These are phyloP conservation scores for Gastrophryne carolinensis DNA, from an alignment of 2,797 vertebrate species.

Conservation along the genomic window DNA sequence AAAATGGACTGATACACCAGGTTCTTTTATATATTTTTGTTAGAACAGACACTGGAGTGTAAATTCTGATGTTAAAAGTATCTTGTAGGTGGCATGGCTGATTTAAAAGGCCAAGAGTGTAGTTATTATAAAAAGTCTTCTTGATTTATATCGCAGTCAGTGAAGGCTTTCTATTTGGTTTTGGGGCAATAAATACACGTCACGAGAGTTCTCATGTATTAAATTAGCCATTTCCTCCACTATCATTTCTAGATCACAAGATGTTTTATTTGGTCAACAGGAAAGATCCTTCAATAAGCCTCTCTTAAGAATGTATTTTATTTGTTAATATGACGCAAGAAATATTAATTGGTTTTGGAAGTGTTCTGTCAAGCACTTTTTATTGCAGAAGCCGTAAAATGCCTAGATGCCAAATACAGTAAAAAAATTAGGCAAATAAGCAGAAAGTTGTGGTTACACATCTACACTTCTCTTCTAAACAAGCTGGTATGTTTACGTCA, in stretches of 20 bases:
- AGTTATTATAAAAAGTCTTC: not conserved
- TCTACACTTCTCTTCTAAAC: no score
- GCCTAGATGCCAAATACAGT: no score
- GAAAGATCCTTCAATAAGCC: not conserved
- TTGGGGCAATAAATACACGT: conserved; percentile 9
- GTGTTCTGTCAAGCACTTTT: not conserved
- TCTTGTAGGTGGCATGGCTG: not conserved
- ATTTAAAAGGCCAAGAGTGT: conserved; percentile 3
- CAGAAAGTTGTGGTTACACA: no score
- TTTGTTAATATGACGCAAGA: not conserved
- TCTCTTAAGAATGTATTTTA: not conserved
- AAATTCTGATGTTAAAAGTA: not conserved
- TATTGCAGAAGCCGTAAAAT: no score
- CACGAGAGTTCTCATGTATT: conserved; percentile 1
- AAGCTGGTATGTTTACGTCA: no score
- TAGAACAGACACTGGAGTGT: not conserved
- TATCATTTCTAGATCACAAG: not conserved
- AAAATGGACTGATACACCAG: not conserved
- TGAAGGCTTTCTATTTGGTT: conserved; percentile 6
- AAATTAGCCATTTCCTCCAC: not conserved
- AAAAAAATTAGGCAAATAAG: no score
- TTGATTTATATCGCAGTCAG: conserved; percentile 1
- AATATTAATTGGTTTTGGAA: not conserved
- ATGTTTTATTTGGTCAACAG: conserved; percentile 11
- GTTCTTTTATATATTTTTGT: not conserved